Evolutionary conservation across 2,888 invertebrate genomes (phyloP), one percentile per base, ranked within the genome.

Genomic region (Diadromus collaris): DNA sequence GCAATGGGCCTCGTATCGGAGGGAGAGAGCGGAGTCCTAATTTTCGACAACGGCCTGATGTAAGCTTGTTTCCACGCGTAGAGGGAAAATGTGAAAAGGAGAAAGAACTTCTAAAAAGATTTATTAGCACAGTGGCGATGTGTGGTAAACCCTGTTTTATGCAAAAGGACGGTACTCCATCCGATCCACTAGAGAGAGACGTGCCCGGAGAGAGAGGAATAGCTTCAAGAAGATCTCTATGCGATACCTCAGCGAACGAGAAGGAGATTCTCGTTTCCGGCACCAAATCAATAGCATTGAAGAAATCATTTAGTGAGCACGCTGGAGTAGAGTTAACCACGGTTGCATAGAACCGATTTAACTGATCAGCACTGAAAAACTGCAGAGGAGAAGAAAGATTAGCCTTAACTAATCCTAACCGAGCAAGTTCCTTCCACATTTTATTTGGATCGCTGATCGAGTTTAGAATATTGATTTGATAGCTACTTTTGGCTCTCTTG

Each of bases 1-100:
- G n/a, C n/a, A n/a, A n/a, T n/a, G n/a, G n/a, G 51, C 1, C 41
- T 51, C 3, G 63, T 61, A n/a, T 73, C 73, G 2, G 24, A 19
- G 13, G 58, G 64, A 7, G 48, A 44, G 4, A 24, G 34, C 0
- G 63, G 64, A 3, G 29, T 9, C 29, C 16, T 58, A 6, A 58
- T 19, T 58, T 58, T 58, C 7, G 16, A 32, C 9, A 58, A 19
- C 13, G 58, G 29, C 4, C 58, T 6, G 16, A 58, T 13, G 58
- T 10, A 58, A 5, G 58, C 58, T 16, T 10, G 58, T n/a, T 58
- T 58, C 58, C 58, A 46, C 6, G 13, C n/a, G n/a, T n/a, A n/a
- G n/a, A n/a, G n/a, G n/a, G n/a, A n/a, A n/a, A n/a, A n/a, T n/a
- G n/a, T n/a, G n/a, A n/a, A 16, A 5, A 4, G n/a, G 4, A n/a